Evolutionary conservation across 1,140 invertebrate genomes (phyloP), one percentile per base, ranked within the genome.

Genomic region (Notospermus geniculatus): DNA sequence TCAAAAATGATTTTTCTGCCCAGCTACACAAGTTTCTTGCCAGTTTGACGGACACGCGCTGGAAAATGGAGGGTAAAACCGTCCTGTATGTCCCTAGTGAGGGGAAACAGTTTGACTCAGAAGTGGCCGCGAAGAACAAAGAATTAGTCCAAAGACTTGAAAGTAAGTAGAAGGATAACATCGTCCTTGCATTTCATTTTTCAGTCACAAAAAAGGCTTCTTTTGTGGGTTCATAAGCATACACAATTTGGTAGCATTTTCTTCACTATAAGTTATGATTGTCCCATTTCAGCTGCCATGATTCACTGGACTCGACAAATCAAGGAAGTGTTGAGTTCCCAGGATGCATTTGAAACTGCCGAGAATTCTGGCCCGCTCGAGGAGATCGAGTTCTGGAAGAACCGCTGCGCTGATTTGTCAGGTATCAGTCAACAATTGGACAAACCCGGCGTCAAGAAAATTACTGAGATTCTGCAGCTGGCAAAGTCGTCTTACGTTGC

Each of bases 251-350:
- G n/a, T n/a, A n/a, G n/a, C n/a, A n/a, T n/a, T n/a, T n/a, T n/a
- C n/a, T n/a, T n/a, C n/a, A n/a, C n/a, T n/a, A n/a, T n/a, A n/a
- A n/a, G n/a, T n/a, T n/a, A n/a, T n/a, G n/a, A n/a, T n/a, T n/a
- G n/a, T n/a, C n/a, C n/a, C n/a, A n/a, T n/a, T 80, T 60, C 68
- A 86, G 84, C 85, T 46, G 86, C 91, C 19, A 87, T 92, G 28
- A 88, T 91, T 22, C 87, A 91, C 68, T 95, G 92, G 92, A 89
- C 87, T 2, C 86, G 88, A 57, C 91, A 94, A 79, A 90, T 95
- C 52, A 89, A 90, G 71, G 87, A 90, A 2, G 87, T 90, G 32
- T 77, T 94, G 1, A 86, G 85, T 68, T 89, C 92, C 72, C 83
- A 86, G 29, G 88, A 89, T 53, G 86, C 88, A 57, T 85, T 86